These are phyloP conservation scores for Hirtodrosophila cameraria DNA, from an alignment of 2,888 invertebrate genomes.

Conservation along the genomic window DNA sequence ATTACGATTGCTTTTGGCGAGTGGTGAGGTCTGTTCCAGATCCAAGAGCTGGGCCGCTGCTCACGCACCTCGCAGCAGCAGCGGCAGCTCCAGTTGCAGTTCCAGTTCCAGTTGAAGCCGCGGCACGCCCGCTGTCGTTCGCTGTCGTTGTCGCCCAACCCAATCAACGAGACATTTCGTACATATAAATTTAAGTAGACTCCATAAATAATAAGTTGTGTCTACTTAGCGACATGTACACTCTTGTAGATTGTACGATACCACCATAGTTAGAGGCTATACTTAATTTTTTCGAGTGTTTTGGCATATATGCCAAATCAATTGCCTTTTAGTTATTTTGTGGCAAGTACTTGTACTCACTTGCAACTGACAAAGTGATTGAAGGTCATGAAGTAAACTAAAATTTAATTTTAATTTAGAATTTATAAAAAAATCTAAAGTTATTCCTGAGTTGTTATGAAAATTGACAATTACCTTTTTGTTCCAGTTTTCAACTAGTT, in stretches of 20 bases:
- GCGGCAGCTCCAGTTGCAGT: neutral
- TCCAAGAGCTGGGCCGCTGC: conserved; percentile 26
- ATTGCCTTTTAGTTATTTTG: conserved; percentile 28
- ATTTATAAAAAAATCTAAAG: no score
- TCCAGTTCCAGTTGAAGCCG: conserved; percentile 10
- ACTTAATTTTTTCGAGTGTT: conserved; percentile 16
- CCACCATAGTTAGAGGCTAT: conserved; percentile 4
- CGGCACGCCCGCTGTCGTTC: conserved; percentile 72
- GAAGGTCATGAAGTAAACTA: conserved; percentile 7
- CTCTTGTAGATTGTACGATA: conserved; percentile 59
- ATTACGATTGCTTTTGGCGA: conserved; percentile 52
- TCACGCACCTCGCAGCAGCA: conserved; percentile 49
- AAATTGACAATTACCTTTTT: no score
- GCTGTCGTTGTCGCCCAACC: conserved; percentile 65
- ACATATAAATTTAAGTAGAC: conserved; percentile 67
- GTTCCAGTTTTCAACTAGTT: no score
- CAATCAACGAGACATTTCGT: conserved; percentile 52
- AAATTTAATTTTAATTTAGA: no score
- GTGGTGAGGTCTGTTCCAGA: conserved; percentile 18
- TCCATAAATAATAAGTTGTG: conserved; percentile 77
- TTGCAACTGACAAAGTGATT: conserved; percentile 17
- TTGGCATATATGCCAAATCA: conserved; percentile 33
- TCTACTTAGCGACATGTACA: conserved; percentile 77
- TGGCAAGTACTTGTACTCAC: conserved; percentile 7
- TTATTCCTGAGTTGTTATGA: no score